Percentiles rank a stretch among this genome's conserved stretches.
Evolutionary conservation across 1,140 invertebrate genomes (phyloP).

Genomic region (Platyscapa corneri): DNA sequence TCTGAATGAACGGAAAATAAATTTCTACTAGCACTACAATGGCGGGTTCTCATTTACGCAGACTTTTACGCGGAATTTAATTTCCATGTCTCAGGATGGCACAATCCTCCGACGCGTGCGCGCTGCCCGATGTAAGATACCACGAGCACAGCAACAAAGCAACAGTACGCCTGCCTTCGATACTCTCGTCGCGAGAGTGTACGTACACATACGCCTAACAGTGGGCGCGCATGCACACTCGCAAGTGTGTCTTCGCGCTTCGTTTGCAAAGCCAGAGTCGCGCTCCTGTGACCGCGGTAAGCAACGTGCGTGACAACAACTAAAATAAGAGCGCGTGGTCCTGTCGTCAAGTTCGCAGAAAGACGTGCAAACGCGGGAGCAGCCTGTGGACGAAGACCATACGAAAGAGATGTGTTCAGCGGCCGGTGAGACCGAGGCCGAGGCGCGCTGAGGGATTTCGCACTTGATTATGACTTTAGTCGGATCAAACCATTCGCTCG

Average conservation of each 20-base stretch:
- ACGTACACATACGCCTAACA: too few species aligned
- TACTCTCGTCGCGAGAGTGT: too few species aligned
- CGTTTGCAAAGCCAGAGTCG: background rate
- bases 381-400: background rate
- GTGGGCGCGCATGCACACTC: background rate
- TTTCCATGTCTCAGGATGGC: background rate
- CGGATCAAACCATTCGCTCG: conserved; percentile 74
- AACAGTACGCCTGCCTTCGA: too few species aligned
- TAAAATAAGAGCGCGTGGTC: too few species aligned
- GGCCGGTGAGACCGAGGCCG: background rate
- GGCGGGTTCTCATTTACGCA: background rate
- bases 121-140: background rate
- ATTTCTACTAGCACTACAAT: background rate
- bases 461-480: conserved; percentile 71
- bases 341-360: background rate
- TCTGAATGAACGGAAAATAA: background rate
- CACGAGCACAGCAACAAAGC: too few species aligned
- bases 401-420: conserved; percentile 21
- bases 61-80: background rate
- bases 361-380: background rate
- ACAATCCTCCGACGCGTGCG: background rate
- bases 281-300: background rate
- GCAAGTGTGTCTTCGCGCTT: background rate
- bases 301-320: background rate
- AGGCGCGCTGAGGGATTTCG: conserved; percentile 30